A percentile compares a stretch with the other conserved stretches of the same genome.
phyloP scores from a whole-genome alignment of 2,888 invertebrate genomes.

The Crioceris asparagi region DNA sequence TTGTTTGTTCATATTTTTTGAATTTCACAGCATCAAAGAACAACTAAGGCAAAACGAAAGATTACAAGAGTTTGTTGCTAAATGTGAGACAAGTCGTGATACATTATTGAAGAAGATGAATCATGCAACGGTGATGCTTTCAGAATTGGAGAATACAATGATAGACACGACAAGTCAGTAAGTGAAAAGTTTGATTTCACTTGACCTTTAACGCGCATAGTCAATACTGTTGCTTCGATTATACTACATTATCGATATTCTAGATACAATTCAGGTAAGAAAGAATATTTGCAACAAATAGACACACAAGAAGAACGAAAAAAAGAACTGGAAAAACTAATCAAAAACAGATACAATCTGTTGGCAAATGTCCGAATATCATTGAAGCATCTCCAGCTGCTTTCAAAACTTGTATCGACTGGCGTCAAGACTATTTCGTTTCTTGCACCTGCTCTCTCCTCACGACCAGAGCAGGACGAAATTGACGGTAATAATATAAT shows the following conservation, averaged over 20 bases:
- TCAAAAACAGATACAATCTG: constrained; percentile 42
- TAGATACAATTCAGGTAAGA: constrained; percentile 44
- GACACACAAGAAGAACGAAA: constrained; percentile 39
- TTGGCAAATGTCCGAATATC: constrained; percentile 48
- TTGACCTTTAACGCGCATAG: background rate
- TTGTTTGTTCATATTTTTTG: constrained; percentile 5
- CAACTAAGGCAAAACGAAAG: constrained; percentile 28
- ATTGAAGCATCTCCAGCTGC: constrained; percentile 47
- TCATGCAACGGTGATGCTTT: constrained; percentile 25
- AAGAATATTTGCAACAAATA: constrained; percentile 38
- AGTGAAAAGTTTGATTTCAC: constrained; percentile 7
- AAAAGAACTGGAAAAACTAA: constrained; percentile 32
- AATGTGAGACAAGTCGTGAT: constrained; percentile 23
- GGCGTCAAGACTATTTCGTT: constrained; percentile 6
- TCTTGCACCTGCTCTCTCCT: background rate
- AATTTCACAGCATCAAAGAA: constrained; percentile 29
- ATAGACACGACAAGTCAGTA: constrained; percentile 27
- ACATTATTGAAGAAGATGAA: constrained; percentile 25
- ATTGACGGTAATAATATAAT: constrained; percentile 18
- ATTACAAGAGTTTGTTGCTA: constrained; percentile 23
- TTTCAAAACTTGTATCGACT: constrained; percentile 25
- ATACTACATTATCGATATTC: constrained; percentile 3
- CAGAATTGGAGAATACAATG: constrained; percentile 27
- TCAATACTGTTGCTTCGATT: background rate
- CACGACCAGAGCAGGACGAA: constrained; percentile 22